Conservation (phyloP, 53 echinoderm and acorn worm species). For the Paelopatides confundens region DNA sequence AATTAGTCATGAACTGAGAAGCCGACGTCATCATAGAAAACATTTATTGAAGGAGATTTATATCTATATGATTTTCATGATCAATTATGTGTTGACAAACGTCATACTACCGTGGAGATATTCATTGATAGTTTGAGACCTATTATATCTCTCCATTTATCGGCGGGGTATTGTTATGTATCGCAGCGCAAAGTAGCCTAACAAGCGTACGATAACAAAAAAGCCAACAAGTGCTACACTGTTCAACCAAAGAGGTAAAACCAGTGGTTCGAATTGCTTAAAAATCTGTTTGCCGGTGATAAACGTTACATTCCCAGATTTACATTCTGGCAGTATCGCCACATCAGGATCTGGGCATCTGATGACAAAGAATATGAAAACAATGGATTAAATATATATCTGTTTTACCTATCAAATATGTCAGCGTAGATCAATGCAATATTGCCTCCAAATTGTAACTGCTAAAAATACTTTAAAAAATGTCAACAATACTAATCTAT, state of each 20-base stretch:
- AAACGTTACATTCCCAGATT: slow-evolving; percentile 2
- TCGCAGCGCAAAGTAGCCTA: slow-evolving; percentile 12
- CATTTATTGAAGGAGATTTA: too few species aligned
- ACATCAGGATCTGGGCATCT: slow-evolving; percentile 10
- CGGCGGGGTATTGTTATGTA: not conserved
- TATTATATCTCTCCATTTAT: not conserved
- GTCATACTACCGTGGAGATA: too few species aligned
- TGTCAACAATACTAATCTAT: too few species aligned
- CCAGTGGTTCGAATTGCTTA: not conserved
- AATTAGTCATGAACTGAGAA: too few species aligned
- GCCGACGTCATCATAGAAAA: too few species aligned
- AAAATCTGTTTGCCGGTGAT: not conserved
- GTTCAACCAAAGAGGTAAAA: slow-evolving; percentile 14
- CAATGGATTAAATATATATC: not conserved
- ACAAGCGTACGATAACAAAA: not conserved
- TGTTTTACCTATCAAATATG: too few species aligned
- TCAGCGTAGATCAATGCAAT: too few species aligned
- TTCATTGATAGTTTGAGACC: too few species aligned
- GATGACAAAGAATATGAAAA: not conserved
- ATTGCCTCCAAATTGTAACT: too few species aligned
- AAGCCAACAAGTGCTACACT: not conserved
- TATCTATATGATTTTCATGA: too few species aligned
- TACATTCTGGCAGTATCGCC: slow-evolving; percentile 24
- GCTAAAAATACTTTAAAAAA: too few species aligned
- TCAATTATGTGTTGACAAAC: too few species aligned